A percentile compares a stretch with the other conserved stretches of the same genome.
Conservation (phyloP, 2,113 vertebrate species). For the western clawed frog (Xenopus tropicalis) region DNA sequence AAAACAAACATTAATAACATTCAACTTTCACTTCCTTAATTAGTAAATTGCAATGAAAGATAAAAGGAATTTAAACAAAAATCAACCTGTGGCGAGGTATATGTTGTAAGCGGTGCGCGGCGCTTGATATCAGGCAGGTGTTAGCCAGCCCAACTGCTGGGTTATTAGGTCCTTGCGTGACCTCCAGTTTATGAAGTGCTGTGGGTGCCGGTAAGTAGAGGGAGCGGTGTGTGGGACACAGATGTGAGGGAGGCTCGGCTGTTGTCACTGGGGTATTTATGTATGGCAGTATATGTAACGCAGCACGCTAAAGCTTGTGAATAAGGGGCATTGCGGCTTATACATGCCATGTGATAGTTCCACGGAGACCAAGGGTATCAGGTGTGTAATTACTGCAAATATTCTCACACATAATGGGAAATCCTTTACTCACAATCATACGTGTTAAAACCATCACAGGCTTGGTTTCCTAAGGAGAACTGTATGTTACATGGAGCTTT, state of each 20-base stretch:
- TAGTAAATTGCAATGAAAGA: too few species aligned
- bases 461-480: too few species aligned
- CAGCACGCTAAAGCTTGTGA: too few species aligned
- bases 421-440: too few species aligned
- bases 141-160: conserved; percentile 15
- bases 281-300: neutral
- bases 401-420: too few species aligned
- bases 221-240: conserved; percentile 10
- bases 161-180: conserved; percentile 29
- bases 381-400: too few species aligned
- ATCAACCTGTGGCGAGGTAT: neutral
- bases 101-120: neutral
- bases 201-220: conserved; percentile 30
- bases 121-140: neutral
- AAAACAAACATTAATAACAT: neutral
- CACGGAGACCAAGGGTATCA: neutral
- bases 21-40: too few species aligned
- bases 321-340: neutral
- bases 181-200: conserved; percentile 32
- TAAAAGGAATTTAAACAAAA: too few species aligned
- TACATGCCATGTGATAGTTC: neutral
- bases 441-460: too few species aligned
- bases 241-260: neutral
- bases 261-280: neutral
- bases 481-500: too few species aligned